Percentiles rank a stretch among this genome's conserved stretches.
Evolutionary conservation across 2,113 vertebrate species (phyloP).

Genomic region (human): DNA sequence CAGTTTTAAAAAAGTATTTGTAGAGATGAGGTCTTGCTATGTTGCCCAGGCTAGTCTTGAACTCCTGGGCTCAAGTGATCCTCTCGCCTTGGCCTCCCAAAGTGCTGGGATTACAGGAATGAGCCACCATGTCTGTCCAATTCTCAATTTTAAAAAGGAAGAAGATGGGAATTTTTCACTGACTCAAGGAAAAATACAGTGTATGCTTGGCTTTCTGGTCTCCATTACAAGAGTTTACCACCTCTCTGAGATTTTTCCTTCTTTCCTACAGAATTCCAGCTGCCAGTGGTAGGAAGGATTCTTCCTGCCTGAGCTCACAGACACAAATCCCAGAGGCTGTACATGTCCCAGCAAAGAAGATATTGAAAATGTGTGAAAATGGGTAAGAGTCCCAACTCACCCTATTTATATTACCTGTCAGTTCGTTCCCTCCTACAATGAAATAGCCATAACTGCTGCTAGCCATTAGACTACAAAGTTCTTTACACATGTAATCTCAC

Average conservation of each 20-base stretch:
- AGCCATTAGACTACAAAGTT: neutral
- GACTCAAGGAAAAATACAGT: neutral
- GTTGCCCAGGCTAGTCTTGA: too few relatives aligned
- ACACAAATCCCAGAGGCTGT: neutral
- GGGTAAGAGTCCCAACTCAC: neutral
- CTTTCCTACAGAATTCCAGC: neutral
- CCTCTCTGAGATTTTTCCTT: neutral
- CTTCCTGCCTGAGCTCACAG: neutral
- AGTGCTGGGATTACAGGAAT: too few relatives aligned
- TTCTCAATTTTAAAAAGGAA: conserved; percentile 2
- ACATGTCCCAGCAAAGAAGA: neutral
- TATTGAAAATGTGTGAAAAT: neutral
- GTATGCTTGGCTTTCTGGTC: neutral
- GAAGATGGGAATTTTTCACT: neutral
- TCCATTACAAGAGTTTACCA: neutral
- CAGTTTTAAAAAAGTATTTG: too few relatives aligned
- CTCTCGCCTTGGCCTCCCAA: too few relatives aligned
- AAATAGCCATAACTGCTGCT: neutral
- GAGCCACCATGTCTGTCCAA: too few relatives aligned
- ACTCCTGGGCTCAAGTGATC: too few relatives aligned
- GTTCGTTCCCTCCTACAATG: neutral
- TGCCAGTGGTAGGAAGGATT: neutral
- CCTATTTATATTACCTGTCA: neutral
- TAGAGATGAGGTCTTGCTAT: too few relatives aligned
- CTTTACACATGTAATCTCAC: neutral